Base-by-base conservation (phyloP, 2,888 invertebrate genomes). In the Ypsolopha scabrella region DNA sequence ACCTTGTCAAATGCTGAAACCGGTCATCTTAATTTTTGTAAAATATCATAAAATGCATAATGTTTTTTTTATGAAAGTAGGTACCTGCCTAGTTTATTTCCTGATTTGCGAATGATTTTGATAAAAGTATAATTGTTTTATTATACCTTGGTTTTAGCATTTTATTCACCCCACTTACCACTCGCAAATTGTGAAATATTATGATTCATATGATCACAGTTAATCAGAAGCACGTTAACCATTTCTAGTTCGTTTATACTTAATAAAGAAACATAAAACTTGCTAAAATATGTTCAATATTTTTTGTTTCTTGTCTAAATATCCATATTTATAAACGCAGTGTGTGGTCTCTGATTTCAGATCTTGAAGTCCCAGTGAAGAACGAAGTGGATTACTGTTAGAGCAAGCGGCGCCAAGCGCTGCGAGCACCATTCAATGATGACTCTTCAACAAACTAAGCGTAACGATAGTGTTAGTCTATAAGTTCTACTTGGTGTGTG, bases 311-410 rank as follows among this genome's bases (percentile, higher is more conserved):
- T 48, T 48, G n/a, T 36, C 14, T 13, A 44, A 50, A 39, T 43
- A 44, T 50, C 43, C 50, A 44, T 50, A 50, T 50, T 48, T 43
- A 50, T 50, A 34, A 50, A 50, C 44, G 50, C 45, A 48, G 48
- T 53, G 53, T 48, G 52, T 45, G 51, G 52, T 70, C 67, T 71
- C 56, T 74, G 56, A 66, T 80, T 72, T 0, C 83, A 85, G 85
- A 69, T 85, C 78, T 71, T 85, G 80, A 85, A 74, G 59, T 59
- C 55, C 68, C 75, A 70, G 75, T 70, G 71, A 64, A 62, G 68
- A 68, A 60, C 58, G 48, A 48, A 14, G 24, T 34, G 35, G 48
- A 13, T 11, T 24, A 46, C 35, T n/a, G 46, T 24, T 46, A 46
- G 9, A 24, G 48, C 9, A 34, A 24, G n/a, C 34, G 6, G 48